A percentile compares a stretch with the other conserved stretches of the same genome.
These are phyloP conservation scores for Sarcophaga rosellei DNA, from an alignment of 2,888 invertebrate species.

Conservation along the genomic window DNA sequence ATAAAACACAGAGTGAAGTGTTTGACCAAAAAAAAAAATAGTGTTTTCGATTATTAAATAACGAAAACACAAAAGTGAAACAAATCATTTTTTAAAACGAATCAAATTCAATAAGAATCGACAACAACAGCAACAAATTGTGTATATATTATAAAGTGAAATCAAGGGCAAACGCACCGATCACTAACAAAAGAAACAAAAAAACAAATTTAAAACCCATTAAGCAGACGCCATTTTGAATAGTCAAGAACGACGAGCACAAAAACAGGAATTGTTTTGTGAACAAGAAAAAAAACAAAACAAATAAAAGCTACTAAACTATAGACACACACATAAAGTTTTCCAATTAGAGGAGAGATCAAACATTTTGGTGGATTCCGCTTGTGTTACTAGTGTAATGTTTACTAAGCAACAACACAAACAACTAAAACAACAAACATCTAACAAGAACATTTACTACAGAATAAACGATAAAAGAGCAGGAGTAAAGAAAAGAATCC, in stretches of 20 bases:
- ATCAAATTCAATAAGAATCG: constrained; percentile 5
- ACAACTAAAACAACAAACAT: constrained; percentile 62
- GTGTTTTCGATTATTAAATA: constrained; percentile 63
- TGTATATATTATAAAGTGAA: constrained; percentile 44
- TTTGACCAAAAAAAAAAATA: constrained; percentile 35
- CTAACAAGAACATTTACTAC: constrained; percentile 63
- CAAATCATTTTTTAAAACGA: constrained; percentile 48
- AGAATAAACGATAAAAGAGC: constrained; percentile 75
- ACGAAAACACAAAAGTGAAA: constrained; percentile 53
- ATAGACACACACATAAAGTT: constrained; percentile 54
- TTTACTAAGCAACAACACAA: constrained; percentile 70
- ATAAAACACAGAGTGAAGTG: constrained; percentile 71
- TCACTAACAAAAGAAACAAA: constrained; percentile 17
- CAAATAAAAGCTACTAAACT: constrained; percentile 27
- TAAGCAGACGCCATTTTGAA: constrained; percentile 60
- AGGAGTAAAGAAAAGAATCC: constrained; percentile 93
- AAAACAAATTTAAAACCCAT: constrained; percentile 15
- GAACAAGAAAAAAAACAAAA: constrained; percentile 29
- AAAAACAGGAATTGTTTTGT: constrained; percentile 59
- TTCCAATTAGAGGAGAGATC: constrained; percentile 48
- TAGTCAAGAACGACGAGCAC: constrained; percentile 33
- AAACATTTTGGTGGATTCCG: constrained; percentile 44
- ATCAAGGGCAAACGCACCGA: constrained; percentile 44
- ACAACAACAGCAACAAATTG: constrained; percentile 11
- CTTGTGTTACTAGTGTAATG: constrained; percentile 72